Base-by-base conservation (phyloP, 2,113 vertebrate species). In the Fregata magnificens region DNA sequence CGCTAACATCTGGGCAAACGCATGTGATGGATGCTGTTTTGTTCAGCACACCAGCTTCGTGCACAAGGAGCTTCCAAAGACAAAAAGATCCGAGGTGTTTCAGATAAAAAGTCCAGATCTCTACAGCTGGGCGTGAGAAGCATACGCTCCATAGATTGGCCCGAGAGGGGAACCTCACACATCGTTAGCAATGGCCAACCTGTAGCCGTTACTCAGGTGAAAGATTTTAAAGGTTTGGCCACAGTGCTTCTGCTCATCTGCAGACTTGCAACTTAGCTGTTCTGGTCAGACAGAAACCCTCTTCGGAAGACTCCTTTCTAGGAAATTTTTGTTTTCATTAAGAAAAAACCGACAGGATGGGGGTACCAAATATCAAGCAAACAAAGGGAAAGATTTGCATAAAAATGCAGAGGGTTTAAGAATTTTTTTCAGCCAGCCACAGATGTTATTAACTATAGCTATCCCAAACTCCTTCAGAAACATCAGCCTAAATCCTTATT, bases 61-160 rank as follows among this genome's bases (percentile, higher is more conserved):
- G 40, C 11, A 45, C 17, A 11, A 42, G 34, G n/a, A 12, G 21
- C 20, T 88, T 50, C 63, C 5, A 12, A 17, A 18, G 8, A 4
- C 17, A 31, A 63, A 34, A 50, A 21, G 13, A 10, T 0, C 1
- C 4, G 16, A 63, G 45, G 9, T 10, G 6, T 28, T 72, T 49
- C 59, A 66, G 25, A 12, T 62, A 21, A 53, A 47, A 36, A 6
- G 31, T 9, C 22, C 50, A 66, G 13, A 34, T 7, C 55, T 55
- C 5, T 40, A 4, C 56, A 56, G 34, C 13, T 36, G 29, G 28
- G 18, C 45, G 45, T 3, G 29, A 44, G 50, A 44, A 69, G n/a
- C 29, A 11, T 20, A 36, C 58, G 11, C 50, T 76, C 32, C 16
- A 31, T 0, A 15, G 53, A 12, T 0, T 4, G 32, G 56, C 24